Evolutionary conservation across 2,797 vertebrate genomes (phyloP), one percentile per base, ranked within the genome.

Genomic region (Champsocephalus esox): DNA sequence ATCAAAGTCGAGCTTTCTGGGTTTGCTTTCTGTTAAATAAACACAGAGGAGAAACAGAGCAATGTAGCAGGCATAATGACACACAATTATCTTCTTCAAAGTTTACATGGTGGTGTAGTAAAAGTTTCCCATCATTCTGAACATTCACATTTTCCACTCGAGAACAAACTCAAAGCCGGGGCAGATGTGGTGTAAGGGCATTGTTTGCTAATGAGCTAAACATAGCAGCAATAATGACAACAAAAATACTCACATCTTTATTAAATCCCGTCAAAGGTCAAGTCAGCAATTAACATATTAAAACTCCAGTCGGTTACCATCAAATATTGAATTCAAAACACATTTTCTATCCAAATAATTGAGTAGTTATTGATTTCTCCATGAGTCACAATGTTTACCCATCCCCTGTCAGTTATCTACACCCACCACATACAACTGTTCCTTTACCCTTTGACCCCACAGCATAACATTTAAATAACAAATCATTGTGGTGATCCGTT

Each of bases 11-110:
- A 91, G 89, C 89, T 82, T 90, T 90, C 87, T 76, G 81, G 86
- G 82, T 93, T 94, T 91, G 88, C 85, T 92, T 86, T 94, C 86
- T 85, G 87, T 92, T 92, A 90, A 93, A 92, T 91, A 94, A 92
- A 93, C 90, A 92, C 81, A 66, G 75, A 86, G 64, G 80, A 89
- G 87, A 80, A 86, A 76, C 87, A 87, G 84, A 89, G 91, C 86
- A 73, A 77, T 87, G 89, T 72, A 90, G 91, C 77, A 72, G 84
- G 87, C 73, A 88, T 91, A 92, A 91, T 93, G 86, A 90, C 90
- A 90, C 87, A 86, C 88, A 93, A 90, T 93, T 88, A 87, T 76
- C 85, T 88, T 87, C 88, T 89, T 93, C 87, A 90, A 81, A 91
- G 90, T 93, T 93, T 92, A 92, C 91, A 93, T 89, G 87, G 84